Evolutionary conservation across 2,888 invertebrate genomes (phyloP), one percentile per base, ranked within the genome.

Genomic region (Agapetus fuscipes): DNA sequence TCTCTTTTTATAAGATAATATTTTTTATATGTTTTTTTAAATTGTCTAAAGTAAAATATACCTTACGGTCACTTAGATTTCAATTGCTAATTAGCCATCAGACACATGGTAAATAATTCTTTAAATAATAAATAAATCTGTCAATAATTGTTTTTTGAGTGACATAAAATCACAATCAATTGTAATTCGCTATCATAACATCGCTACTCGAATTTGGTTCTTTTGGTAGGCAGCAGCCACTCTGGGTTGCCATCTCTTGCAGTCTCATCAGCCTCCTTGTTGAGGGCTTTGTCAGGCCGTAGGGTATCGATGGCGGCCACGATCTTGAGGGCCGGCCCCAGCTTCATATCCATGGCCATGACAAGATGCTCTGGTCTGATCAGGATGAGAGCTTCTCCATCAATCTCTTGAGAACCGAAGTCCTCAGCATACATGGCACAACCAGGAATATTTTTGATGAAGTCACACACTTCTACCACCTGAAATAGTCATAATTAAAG

Each of bases 291-390:
- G 48, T 81, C 82, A 3, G 79, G 74, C 27, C 83, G 71, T 72
- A 90, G 80, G 1, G 83, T 75, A 57, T 90, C 87, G 43, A 95
- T 93, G 60, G 85, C 83, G 29, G 90, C 89, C 51, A 93, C 93
- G 41, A 96, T 91, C 65, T 96, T 96, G 37, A 96, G 71, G 1
- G 95, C 95, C 0, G 95, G 95, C 1, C 95, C 95, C 13, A 96
- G 73, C 58, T 95, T 94, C 81, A 96, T 95, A 41, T 83, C 84
- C 74, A 96, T 89, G 5, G 93, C 88, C 49, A 86, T 83, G 66
- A 95, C 94, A 17, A 96, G 71, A 62, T 96, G 95, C 55, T 94
- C 94, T 49, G 91, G 91, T 54, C 90, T 87, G 35, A 96, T 76
- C 37, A 96, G 68, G 66, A 95, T 75, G 43, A 96, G 64, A 0